Conservation (phyloP, 2,888 invertebrate species). For the Nomada goodeniana region DNA sequence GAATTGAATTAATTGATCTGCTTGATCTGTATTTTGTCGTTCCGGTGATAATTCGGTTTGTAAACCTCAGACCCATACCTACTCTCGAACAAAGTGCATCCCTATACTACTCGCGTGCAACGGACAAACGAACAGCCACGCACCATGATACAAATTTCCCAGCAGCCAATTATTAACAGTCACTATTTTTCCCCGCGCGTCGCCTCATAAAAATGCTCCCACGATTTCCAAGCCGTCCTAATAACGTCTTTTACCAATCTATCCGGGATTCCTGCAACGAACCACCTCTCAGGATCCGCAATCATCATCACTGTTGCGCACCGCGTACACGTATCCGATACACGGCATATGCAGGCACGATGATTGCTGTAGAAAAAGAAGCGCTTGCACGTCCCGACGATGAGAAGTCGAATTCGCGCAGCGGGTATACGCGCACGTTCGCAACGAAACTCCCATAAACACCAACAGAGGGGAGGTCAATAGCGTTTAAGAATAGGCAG, state of each 20-base stretch:
- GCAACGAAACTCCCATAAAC: background rate
- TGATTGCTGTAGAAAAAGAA: constrained; percentile 39
- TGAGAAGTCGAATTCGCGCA: constrained; percentile 25
- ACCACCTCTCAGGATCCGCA: constrained; percentile 14
- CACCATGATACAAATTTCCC: constrained; percentile 21
- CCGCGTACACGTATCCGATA: constrained; percentile 53
- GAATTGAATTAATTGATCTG: too few species aligned
- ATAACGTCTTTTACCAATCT: constrained; percentile 35
- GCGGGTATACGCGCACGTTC: background rate
- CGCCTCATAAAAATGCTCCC: constrained; percentile 29
- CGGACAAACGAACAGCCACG: background rate
- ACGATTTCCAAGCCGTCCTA: constrained; percentile 41
- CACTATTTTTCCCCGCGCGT: constrained; percentile 6
- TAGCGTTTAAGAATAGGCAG: background rate
- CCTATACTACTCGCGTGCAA: background rate
- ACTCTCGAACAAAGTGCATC: too few species aligned
- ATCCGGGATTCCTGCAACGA: constrained; percentile 7
- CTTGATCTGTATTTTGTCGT: background rate
- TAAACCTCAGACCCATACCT: too few species aligned
- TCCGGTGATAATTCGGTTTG: background rate
- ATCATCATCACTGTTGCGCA: constrained; percentile 31
- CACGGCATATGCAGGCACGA: constrained; percentile 38
- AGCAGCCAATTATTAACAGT: constrained; percentile 26
- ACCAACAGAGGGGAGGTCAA: background rate
- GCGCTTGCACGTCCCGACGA: constrained; percentile 16